phyloP scores from a whole-genome alignment of 2,888 invertebrate species.

The Archaeoteleia sp. region DNA sequence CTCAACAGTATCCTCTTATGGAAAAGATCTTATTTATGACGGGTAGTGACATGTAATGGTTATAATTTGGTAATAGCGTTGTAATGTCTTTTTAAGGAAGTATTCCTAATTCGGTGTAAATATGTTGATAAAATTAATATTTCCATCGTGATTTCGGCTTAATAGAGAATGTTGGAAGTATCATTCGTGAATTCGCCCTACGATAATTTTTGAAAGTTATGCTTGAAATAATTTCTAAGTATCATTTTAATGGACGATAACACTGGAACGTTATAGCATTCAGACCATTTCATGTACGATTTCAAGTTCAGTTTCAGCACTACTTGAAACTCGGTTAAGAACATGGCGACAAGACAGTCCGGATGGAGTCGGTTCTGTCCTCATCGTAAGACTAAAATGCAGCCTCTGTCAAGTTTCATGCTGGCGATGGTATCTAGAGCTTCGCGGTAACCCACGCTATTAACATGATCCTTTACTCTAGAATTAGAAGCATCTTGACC shows the following conservation, averaged over 20 bases:
- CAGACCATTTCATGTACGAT: constrained; percentile 4
- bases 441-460: constrained; percentile 34
- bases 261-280: neutral
- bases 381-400: constrained; percentile 23
- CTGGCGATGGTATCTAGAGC: constrained; percentile 21
- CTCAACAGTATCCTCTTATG: too few relatives aligned
- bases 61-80: too few relatives aligned
- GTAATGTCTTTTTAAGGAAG: neutral
- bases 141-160: too few relatives aligned
- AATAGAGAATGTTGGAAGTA: too few relatives aligned
- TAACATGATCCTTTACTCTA: constrained; percentile 29
- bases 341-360: constrained; percentile 14
- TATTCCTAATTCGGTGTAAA: too few relatives aligned
- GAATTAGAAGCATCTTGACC: constrained; percentile 44
- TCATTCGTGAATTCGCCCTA: too few relatives aligned
- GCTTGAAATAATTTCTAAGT: too few relatives aligned
- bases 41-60: too few relatives aligned
- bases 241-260: neutral
- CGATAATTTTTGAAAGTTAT: too few relatives aligned
- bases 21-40: too few relatives aligned
- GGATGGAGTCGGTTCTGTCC: constrained; percentile 19
- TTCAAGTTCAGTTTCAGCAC: constrained; percentile 9
- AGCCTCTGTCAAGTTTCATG: constrained; percentile 28
- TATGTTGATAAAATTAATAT: too few relatives aligned
- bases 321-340: constrained; percentile 22